Evolutionary conservation across 2,888 invertebrate species (phyloP), one percentile per base, ranked within the genome.

Genomic region (Troilus luridus): DNA sequence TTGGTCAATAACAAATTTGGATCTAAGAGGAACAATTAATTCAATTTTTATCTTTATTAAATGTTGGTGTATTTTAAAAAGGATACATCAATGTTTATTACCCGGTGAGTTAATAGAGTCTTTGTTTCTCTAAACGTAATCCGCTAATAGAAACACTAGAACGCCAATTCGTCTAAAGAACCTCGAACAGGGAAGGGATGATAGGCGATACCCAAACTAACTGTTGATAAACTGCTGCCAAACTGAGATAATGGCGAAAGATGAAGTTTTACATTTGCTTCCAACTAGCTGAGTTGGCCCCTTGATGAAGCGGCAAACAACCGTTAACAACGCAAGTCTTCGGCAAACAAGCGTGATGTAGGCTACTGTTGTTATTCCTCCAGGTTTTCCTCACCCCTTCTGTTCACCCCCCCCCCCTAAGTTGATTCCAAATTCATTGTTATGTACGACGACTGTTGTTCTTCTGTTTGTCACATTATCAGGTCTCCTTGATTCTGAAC

Each of bases 241-340:
- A 17, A 77, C 72, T 41, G 41, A 17, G 24, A 77, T 27, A 77
- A 41, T 27, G 41, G 72, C 27, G 41, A 77, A 77, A 41, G 17
- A 41, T 19, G 27, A 72, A 72, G 72, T 77, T 77, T 77, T 77
- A 77, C 41, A 41, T 77, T 77, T 77, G 72, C 72, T 19, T 41
- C 10, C 8, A 17, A 77, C 41, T 41, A 27, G 17, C 41, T 1
- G n/a, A 77, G 72, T 41, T 77, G 27, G 67, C 11, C 24, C 0
- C 67, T 27, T 24, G 12, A 41, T 3, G 17, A 14, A 77, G 41
- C 19, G 17, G 27, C 17, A 11, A 77, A 77, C 24, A 24, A 27
- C n/a, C 6, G 14, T 77, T 77, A 77, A 77, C 72, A 41, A 77
- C 17, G 17, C 6, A 72, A 41, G 72, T 41, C 72, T 72, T 72